Evolutionary conservation across 2,113 vertebrate genomes (phyloP).

Genomic region (Scomber colias): DNA sequence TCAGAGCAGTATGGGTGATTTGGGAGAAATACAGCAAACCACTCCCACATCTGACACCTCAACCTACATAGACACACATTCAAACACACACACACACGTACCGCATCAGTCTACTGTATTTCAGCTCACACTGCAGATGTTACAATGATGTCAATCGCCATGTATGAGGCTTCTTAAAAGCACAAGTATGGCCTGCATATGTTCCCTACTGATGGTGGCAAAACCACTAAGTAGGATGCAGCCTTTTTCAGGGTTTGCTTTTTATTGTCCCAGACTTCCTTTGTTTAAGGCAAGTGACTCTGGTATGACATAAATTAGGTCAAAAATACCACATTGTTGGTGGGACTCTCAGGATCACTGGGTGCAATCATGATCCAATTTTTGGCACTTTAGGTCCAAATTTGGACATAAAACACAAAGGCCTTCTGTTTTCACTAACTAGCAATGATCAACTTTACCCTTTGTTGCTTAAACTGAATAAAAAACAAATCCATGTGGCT

Average conservation of each 20-base stretch:
- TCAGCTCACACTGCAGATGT: slow-evolving; percentile 24
- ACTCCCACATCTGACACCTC: slow-evolving; percentile 55
- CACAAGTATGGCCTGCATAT: slow-evolving; percentile 31
- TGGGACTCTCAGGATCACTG: slow-evolving; percentile 11
- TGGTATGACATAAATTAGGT: slow-evolving; percentile 44
- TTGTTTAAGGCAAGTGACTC: slow-evolving; percentile 24
- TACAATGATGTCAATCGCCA: slow-evolving; percentile 22
- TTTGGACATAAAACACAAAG: slow-evolving; percentile 9
- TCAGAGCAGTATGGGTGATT: slow-evolving; percentile 53
- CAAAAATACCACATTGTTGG: slow-evolving; percentile 26
- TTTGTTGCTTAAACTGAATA: not conserved
- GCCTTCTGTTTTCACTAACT: not conserved
- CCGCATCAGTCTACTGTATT: slow-evolving; percentile 9
- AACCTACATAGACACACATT: slow-evolving; percentile 11
- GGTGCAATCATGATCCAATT: not conserved
- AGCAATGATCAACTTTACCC: not conserved
- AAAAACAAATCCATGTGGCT: slow-evolving; percentile 8
- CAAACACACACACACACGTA: slow-evolving; percentile 18
- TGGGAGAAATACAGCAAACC: slow-evolving; percentile 46
- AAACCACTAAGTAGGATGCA: slow-evolving; percentile 4
- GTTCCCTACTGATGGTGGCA: slow-evolving; percentile 10
- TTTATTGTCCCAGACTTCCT: slow-evolving; percentile 30
- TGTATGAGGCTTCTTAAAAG: slow-evolving; percentile 23
- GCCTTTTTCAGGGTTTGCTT: slow-evolving; percentile 4
- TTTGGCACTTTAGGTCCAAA: not conserved